phyloP scores from a whole-genome alignment of 1,140 invertebrate species.

The Drosophila nannoptera region DNA sequence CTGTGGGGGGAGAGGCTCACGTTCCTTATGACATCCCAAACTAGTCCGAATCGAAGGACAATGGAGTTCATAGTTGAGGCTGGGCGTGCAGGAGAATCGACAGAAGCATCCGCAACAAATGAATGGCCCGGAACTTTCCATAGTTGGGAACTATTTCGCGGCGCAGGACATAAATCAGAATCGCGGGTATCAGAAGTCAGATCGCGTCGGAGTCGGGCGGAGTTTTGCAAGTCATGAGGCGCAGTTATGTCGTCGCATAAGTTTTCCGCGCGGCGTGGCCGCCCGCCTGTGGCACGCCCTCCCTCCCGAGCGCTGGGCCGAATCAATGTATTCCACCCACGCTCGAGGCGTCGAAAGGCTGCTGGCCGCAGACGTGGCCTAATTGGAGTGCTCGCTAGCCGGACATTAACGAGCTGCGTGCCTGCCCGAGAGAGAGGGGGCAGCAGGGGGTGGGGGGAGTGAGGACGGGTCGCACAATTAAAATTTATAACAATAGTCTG shows the following conservation, averaged over 20 bases:
- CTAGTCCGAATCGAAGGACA: no score
- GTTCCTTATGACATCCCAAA: no score
- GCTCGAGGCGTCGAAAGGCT: not conserved
- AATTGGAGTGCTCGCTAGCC: slow-evolving; percentile 55
- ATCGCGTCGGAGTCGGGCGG: slow-evolving; percentile 7
- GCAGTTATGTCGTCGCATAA: slow-evolving; percentile 22
- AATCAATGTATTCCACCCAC: slow-evolving; percentile 45
- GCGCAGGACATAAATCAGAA: slow-evolving; percentile 6
- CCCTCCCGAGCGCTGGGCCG: slow-evolving; percentile 27
- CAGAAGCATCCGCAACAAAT: no score
- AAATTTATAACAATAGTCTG: slow-evolving; percentile 70
- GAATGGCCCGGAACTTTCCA: no score
- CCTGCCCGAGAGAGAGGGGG: slow-evolving; percentile 1
- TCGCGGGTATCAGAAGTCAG: slow-evolving; percentile 25
- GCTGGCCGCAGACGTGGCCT: slow-evolving; percentile 21
- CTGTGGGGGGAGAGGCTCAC: no score
- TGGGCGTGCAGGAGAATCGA: no score
- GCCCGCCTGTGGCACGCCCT: slow-evolving; percentile 53
- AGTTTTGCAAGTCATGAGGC: slow-evolving; percentile 8
- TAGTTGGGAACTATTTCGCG: no score
- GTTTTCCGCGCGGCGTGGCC: slow-evolving; percentile 31
- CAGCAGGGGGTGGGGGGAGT: no score
- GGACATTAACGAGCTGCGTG: slow-evolving; percentile 58
- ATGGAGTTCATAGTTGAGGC: no score
- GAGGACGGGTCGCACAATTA: slow-evolving; percentile 59